Percentiles rank a stretch among this genome's conserved stretches.
Conservation (phyloP, 2,113 vertebrate species). For the Oncorhynchus gorbuscha region DNA sequence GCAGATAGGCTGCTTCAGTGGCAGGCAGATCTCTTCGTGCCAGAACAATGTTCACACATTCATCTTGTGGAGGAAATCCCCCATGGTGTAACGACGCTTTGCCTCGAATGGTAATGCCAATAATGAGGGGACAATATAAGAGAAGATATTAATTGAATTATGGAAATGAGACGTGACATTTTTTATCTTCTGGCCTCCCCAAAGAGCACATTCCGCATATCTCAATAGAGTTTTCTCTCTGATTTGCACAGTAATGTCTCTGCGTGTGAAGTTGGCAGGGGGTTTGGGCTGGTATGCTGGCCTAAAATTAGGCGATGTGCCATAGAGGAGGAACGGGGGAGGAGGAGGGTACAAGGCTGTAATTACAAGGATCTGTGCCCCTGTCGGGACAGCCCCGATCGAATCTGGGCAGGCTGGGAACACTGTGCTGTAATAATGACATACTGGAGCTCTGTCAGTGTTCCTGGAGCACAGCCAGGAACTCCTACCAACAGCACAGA, state of each 20-base stretch:
- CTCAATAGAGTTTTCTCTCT: background rate
- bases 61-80: constrained; percentile 13
- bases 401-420: constrained; percentile 15
- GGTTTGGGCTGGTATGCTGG: background rate
- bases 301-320: background rate
- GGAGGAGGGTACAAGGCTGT: constrained; percentile 7
- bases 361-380: constrained; percentile 39
- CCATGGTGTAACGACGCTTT: background rate
- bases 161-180: constrained; percentile 21
- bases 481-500: background rate
- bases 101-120: background rate
- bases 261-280: background rate
- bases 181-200: background rate
- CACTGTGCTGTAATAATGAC: constrained; percentile 25
- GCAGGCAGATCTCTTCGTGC: background rate
- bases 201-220: background rate
- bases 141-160: constrained; percentile 33
- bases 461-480: constrained; percentile 3
- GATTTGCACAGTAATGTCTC: background rate
- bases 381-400: constrained; percentile 36
- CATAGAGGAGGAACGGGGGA: background rate
- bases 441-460: background rate
- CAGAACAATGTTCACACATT: constrained; percentile 18
- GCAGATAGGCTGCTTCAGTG: background rate
- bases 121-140: constrained; percentile 8